Conservation (phyloP, 2,113 vertebrate genomes). For the Lophotis ruficrista region DNA sequence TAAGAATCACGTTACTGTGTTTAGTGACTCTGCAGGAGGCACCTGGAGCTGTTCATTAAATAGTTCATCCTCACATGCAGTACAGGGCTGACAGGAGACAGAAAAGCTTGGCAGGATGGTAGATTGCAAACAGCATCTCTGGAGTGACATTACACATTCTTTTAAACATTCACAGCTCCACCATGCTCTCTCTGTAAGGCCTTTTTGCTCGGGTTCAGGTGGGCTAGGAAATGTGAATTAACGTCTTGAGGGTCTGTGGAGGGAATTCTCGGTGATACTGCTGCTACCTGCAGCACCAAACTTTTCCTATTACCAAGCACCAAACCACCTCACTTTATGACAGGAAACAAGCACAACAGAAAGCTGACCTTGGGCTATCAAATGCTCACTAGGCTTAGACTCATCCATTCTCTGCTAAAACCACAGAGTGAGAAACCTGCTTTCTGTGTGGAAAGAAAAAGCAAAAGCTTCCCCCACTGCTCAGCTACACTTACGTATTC, state of each 20-base stretch:
- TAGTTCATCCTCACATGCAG: background rate
- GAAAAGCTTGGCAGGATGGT: too few relatives aligned
- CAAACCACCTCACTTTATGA: background rate
- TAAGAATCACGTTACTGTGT: constrained; percentile 1
- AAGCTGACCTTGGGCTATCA: background rate
- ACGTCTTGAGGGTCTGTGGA: background rate
- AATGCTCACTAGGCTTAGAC: background rate
- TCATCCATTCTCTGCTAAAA: background rate
- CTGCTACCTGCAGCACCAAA: background rate
- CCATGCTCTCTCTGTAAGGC: background rate
- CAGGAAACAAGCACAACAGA: background rate
- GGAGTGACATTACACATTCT: background rate
- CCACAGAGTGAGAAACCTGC: background rate
- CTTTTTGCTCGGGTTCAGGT: too few relatives aligned
- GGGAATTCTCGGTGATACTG: accelerated
- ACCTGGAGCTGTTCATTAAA: background rate
- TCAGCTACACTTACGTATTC: background rate
- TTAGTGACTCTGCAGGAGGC: background rate
- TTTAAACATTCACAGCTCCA: background rate
- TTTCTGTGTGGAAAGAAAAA: background rate
- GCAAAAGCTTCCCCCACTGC: background rate
- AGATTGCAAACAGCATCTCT: background rate
- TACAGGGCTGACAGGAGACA: background rate
- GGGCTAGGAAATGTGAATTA: background rate
- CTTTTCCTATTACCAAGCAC: background rate